Evolutionary conservation across 2,113 vertebrate species (phyloP), one percentile per base, ranked within the genome.

Genomic region (Rhea americana): DNA sequence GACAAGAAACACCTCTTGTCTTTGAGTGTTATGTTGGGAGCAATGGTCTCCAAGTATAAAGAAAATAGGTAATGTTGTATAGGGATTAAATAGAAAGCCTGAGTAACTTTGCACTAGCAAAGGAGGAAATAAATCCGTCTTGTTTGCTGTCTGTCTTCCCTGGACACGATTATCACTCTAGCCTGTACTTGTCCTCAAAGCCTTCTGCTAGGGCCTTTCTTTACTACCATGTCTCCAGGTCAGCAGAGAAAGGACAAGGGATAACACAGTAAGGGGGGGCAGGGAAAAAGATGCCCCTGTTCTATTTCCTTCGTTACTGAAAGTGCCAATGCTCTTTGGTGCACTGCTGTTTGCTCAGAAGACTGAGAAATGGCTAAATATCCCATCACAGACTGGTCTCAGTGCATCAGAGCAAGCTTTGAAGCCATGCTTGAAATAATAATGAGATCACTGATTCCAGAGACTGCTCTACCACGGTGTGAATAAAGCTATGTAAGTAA

Each of bases 251-350:
- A 84, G 11, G 21, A 45, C 61, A 95, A 67, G 41, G 74, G 88
- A 48, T 50, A 67, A 70, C 25, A 93, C 30, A 67, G 19, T 47
- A 50, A 73, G 35, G 62, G 12, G 77, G 14, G 10, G 17, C 35
- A 62, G 26, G 7, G 53, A 85, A 91, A 28, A 78, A 90, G 71
- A 43, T 76, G 22, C 4, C 58, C 66, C 35, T 30, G 7, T 41
- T 45, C 41, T 67, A 48, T 20, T 78, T 18, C 15, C 68, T 71
- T 62, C 32, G 43, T 84, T 70, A 90, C 53, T 85, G 66, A 37
- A 75, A 79, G 39, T 66, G 45, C 71, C 66, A 76, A 92, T 85
- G 62, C 48, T 89, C 74, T 87, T 62, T 76, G 71, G 88, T 87
- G 83, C 70, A 65, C 21, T 75, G 35, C 9, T 47, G 11, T 70